Conservation (phyloP, 2,797 vertebrate species). For the Mormyrops boulengeri region DNA sequence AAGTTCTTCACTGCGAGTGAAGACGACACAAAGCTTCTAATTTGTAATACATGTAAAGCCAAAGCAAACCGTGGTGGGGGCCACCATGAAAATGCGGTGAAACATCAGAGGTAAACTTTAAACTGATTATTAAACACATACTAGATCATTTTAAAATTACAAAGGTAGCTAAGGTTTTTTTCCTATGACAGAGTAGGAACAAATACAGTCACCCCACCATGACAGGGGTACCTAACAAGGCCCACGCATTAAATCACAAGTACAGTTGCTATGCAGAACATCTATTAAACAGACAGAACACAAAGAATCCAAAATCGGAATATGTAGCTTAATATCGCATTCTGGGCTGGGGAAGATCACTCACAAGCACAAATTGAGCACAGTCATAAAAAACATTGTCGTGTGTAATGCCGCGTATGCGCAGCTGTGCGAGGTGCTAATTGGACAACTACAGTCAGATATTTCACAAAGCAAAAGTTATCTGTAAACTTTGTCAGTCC, state of each 20-base stretch:
- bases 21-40: no score
- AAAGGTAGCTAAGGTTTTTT: background rate
- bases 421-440: background rate
- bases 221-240: background rate
- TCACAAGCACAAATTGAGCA: background rate
- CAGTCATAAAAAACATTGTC: background rate
- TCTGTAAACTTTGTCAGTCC: background rate
- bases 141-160: no score
- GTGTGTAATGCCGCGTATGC: background rate
- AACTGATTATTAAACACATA: no score
- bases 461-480: background rate
- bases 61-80: no score
- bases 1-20: no score
- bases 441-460: background rate
- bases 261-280: background rate
- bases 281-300: background rate
- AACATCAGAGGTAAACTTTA: no score
- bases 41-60: no score
- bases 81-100: no score
- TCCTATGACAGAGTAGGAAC: background rate
- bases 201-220: background rate
- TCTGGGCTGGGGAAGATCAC: background rate
- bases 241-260: background rate
- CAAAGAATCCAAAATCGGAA: background rate
- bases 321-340: background rate